Evolutionary conservation across 2,797 vertebrate genomes (phyloP), one percentile per base, ranked within the genome.

Genomic region (Setipinna tenuifilis): DNA sequence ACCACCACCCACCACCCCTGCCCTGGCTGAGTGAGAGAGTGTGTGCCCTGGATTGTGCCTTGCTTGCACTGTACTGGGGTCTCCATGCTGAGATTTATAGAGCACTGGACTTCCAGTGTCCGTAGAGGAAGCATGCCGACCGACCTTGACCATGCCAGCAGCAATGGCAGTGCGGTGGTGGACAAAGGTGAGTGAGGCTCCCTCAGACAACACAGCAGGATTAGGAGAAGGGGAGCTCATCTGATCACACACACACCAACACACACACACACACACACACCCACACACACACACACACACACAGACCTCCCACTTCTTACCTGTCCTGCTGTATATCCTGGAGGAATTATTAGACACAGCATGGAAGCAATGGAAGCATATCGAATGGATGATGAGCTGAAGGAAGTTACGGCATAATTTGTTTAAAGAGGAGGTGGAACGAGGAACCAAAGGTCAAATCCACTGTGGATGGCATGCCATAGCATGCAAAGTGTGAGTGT

Each of bases 121-220:
- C 83, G 75, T 65, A 88, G 91, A 88, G 92, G 85, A 94, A 92
- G 90, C 91, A 97, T 97, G 96, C 91, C 95, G 82, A 94, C 91
- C 87, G 87, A 78, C 17, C 16, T 90, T 87, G 87, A 78, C 17
- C 16, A 90, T 87, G 92, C 92, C 87, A 89, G 91, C 86, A 91
- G 89, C 85, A 92, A 93, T 91, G 91, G 92, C 91, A 94, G 83
- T 92, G 90, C 92, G 87, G 92, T 89, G 1, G 93, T 93, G 87
- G 92, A 89, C 62, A 89, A 92, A 95, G 96, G 96, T 97, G 93
- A 96, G 96, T 93, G 88, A 84, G n/a, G 62, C n/a, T 44, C 41
- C 28, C 80, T 61, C 68, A 81, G 46, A 3, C 11, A 10, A 25
- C 23, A 75, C 78, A 75, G 12, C 25, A 14, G 57, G 80, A 5